Evolutionary conservation across 1,140 invertebrate genomes (phyloP).

Genomic region (Ptiloglossa arizonensis): DNA sequence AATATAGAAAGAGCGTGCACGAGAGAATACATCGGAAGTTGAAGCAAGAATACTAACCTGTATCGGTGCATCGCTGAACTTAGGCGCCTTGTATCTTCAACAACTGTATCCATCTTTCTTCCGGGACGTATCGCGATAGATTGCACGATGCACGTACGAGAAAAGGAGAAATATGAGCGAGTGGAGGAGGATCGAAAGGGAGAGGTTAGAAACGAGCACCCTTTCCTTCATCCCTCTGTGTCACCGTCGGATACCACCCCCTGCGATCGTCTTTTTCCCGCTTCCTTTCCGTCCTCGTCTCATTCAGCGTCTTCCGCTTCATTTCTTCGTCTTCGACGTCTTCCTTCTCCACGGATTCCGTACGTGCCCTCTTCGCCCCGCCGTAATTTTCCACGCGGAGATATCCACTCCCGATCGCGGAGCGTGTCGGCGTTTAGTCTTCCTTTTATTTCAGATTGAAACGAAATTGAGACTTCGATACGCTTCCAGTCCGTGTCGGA

Average conservation of each 20-base stretch:
- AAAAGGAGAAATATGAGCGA: constrained; percentile 29
- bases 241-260: constrained; percentile 58
- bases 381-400: constrained; percentile 62
- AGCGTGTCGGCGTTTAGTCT: constrained; percentile 65
- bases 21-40: constrained; percentile 21
- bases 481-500: constrained; percentile 50
- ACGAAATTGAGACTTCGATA: constrained; percentile 67
- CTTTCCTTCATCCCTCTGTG: constrained; percentile 60
- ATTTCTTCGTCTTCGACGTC: constrained; percentile 15
- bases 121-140: constrained; percentile 51
- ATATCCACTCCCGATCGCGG: constrained; percentile 64
- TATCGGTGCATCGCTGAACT: constrained; percentile 43
- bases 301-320: constrained; percentile 6
- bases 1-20: background rate
- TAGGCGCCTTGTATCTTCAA: constrained; percentile 17
- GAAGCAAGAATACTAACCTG: constrained; percentile 5
- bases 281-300: background rate
- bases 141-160: constrained; percentile 37
- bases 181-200: constrained; percentile 46
- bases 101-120: constrained; percentile 27
- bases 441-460: constrained; percentile 69
- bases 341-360: constrained; percentile 17
- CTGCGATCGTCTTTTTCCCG: constrained; percentile 33
- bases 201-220: no score
- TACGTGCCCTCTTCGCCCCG: constrained; percentile 54